Evolutionary conservation across 1,140 invertebrate species (phyloP), one percentile per base, ranked within the genome.

Genomic region (Tetramorium parvispinum): DNA sequence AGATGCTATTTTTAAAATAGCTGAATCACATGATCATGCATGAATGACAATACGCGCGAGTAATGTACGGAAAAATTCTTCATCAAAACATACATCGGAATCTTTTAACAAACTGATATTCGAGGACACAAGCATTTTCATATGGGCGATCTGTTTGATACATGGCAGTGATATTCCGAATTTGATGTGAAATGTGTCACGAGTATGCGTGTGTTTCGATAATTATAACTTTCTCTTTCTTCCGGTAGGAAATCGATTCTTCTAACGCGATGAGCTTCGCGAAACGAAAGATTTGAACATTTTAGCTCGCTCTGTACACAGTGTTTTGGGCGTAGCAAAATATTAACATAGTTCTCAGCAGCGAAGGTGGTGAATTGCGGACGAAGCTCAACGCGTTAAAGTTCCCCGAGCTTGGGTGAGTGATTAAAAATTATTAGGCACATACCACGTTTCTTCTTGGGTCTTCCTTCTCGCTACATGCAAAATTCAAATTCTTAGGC

Each of bases 391-490:
- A 61, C 68, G 27, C n/a, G 40, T 83, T 73, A 46, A 83, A 59
- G 53, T 57, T 82, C 24, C 24, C 46, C 37, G 79, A 77, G 18
- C 24, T 71, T 18, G 32, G 32, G 46, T 53, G 32, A 68, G 21
- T 37, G 46, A 70, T 86, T 86, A 81, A 82, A 82, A 82, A 86
- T 82, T 82, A 70, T 86, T 81, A 86, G 85, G 85, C 85, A 86
- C 85, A 78, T 85, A 66, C 51, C 49, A 82, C 43, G 10, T 82
- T 53, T 59, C 53, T 51, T n/a, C 43, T 71, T 61, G 18, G 18
- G 46, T 70, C 49, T 51, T 71, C 55, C 7, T 55, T 43, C 37
- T 70, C 71, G 11, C 18, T 46, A 11, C 5, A 40, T 32, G 40
- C 24, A 83, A 59, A 73, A 40, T 83, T 16, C 55, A 59, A 73